Percentiles rank a stretch among this genome's conserved stretches.
Conservation (phyloP, 1,140 invertebrate species). For the Amyelois transitella region DNA sequence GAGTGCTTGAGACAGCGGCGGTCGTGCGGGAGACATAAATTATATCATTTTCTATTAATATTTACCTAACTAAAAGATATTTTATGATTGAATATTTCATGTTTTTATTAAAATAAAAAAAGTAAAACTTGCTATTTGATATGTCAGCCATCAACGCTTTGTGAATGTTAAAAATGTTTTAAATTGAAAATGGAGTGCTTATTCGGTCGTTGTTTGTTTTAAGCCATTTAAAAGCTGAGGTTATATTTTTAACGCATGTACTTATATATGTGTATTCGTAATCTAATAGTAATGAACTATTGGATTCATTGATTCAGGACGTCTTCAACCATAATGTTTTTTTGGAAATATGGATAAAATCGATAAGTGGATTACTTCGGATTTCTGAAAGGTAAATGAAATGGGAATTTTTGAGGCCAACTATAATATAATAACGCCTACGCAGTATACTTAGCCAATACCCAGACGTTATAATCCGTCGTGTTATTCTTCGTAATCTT, state of each 20-base stretch:
- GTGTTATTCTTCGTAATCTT: constrained; percentile 30
- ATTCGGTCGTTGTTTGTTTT: neutral
- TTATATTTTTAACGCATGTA: too few species aligned
- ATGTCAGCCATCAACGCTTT: neutral
- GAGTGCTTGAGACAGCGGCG: constrained; percentile 45
- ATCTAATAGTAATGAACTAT: too few species aligned
- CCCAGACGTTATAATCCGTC: constrained; percentile 2
- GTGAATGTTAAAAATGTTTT: neutral
- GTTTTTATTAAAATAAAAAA: neutral
- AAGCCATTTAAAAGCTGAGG: neutral
- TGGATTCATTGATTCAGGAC: too few species aligned
- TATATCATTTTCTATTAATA: constrained; percentile 32
- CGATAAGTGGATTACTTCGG: too few species aligned
- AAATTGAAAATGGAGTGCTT: neutral
- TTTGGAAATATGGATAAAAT: too few species aligned
- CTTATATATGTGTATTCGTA: too few species aligned
- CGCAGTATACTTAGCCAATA: neutral
- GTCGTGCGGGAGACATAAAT: constrained; percentile 37
- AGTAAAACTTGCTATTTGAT: neutral
- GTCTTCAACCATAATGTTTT: too few species aligned
- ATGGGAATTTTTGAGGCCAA: neutral
- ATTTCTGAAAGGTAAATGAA: too few species aligned
- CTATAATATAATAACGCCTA: neutral
- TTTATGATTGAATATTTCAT: neutral
- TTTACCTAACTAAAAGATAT: neutral